These are phyloP conservation scores for Sandelia bainsii DNA, from an alignment of 2,797 vertebrate species.

Conservation along the genomic window DNA sequence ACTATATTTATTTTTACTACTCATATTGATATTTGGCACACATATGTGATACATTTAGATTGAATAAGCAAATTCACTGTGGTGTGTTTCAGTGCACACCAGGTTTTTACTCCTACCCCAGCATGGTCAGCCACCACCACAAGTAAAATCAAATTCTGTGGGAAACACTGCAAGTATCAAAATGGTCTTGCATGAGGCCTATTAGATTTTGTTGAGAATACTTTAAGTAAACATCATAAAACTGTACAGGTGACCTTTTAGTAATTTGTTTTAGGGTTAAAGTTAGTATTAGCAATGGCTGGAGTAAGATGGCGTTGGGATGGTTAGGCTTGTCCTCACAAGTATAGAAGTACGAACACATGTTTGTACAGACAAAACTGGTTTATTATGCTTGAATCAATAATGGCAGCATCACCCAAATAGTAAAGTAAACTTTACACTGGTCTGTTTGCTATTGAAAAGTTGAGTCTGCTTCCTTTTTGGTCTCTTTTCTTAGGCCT, in stretches of 20 bases:
- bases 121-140: no score
- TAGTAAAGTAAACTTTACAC: slow-evolving; percentile 50
- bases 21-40: no score
- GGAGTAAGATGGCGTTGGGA: neutral
- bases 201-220: neutral
- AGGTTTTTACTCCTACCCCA: no score
- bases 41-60: no score
- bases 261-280: neutral
- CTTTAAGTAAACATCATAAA: no score
- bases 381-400: slow-evolving; percentile 55
- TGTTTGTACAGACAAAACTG: slow-evolving; percentile 27
- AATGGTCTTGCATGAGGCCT: no score
- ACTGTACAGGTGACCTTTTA: neutral
- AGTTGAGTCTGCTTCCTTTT: slow-evolving; percentile 43
- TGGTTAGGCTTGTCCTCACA: neutral
- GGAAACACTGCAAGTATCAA: no score
- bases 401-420: slow-evolving; percentile 36
- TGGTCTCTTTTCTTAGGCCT: slow-evolving; percentile 13
- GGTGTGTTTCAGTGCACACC: no score
- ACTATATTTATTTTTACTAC: no score
- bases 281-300: neutral
- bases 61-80: no score
- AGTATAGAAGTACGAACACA: slow-evolving; percentile 8
- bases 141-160: no score
- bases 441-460: slow-evolving; percentile 54